Base-by-base conservation (phyloP, 2,797 vertebrate genomes). In the Clangula hyemalis region DNA sequence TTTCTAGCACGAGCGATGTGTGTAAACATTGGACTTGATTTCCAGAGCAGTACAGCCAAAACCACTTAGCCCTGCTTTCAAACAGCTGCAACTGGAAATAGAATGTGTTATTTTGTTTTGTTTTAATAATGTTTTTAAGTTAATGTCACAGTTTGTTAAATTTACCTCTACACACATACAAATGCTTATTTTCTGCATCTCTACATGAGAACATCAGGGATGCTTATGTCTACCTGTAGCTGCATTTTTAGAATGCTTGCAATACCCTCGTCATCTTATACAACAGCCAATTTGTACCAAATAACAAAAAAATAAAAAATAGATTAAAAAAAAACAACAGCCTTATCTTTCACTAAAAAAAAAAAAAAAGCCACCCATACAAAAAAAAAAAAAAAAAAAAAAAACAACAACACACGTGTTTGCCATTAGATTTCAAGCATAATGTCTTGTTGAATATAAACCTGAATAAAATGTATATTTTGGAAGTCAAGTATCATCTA, bases 11-110 rank as follows among this genome's bases (percentile, higher is more conserved):
- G 0, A 93, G 62, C 56, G 74, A 13, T 21, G 20, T 41, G 39
- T 82, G 57, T 70, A 95, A 97, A 95, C 89, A 93, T 49, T 89
- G 32, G 62, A 75, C 61, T 91, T 83, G 45, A 45, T 64, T 94
- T 89, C 56, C 88, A 81, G 73, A 96, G 75, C 16, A 80, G 38
- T 73, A 39, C 58, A 93, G 45, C 32, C 57, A 94, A 68, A 71
- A 94, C 72, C 95, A 78, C 54, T 62, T 22, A 65, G 39, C 20
- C 11, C 32, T 36, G 11, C 4, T 4, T 80, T 81, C 4, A 8
- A 72, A 61, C 7, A 13, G 54, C 7, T 93, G 62, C 41, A 94
- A 74, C 38, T 64, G 27, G 47, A 85, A 87, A 80, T 13, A 73
- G 66, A 53, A 28, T 28, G 27, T 53, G 27, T 53, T 53, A 16